Conservation (phyloP, 2,797 vertebrate species). For the Sebastes oblongus region DNA sequence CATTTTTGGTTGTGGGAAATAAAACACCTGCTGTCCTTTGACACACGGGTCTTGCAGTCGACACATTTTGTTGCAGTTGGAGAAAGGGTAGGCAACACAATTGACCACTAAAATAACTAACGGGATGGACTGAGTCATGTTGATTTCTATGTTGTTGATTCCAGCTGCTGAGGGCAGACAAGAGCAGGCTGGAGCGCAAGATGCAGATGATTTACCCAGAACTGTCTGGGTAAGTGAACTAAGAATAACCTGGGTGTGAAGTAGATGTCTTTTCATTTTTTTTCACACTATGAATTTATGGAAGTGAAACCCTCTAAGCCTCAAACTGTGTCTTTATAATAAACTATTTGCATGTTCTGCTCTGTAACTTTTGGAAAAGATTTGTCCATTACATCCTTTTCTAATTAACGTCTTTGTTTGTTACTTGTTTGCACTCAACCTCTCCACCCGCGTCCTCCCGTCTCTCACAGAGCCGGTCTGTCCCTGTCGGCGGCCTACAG, state of each 20-base stretch:
- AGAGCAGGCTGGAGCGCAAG: constrained; percentile 85
- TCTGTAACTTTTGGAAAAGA: background rate
- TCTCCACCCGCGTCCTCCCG: fast-evolving
- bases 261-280: background rate
- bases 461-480: constrained; percentile 53
- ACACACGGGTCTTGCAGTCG: background rate
- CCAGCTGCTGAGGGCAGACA: constrained; percentile 87
- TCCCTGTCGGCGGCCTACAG: constrained; percentile 80
- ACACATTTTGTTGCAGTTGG: background rate
- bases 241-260: background rate
- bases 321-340: background rate
- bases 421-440: background rate
- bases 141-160: constrained; percentile 36
- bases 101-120: background rate
- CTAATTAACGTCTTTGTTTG: background rate
- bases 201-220: constrained; percentile 88
- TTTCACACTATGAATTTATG: background rate
- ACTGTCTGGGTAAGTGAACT: constrained; percentile 82
- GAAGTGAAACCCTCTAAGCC: background rate
- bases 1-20: constrained; percentile 39
- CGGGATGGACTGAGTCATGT: constrained; percentile 4
- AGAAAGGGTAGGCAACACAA: background rate
- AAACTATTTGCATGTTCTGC: background rate
- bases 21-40: constrained; percentile 29
- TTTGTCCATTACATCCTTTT: background rate